A percentile compares a stretch with the other conserved stretches of the same genome.
Conservation (phyloP, 2,113 vertebrate species). For the Vicugna pacos region DNA sequence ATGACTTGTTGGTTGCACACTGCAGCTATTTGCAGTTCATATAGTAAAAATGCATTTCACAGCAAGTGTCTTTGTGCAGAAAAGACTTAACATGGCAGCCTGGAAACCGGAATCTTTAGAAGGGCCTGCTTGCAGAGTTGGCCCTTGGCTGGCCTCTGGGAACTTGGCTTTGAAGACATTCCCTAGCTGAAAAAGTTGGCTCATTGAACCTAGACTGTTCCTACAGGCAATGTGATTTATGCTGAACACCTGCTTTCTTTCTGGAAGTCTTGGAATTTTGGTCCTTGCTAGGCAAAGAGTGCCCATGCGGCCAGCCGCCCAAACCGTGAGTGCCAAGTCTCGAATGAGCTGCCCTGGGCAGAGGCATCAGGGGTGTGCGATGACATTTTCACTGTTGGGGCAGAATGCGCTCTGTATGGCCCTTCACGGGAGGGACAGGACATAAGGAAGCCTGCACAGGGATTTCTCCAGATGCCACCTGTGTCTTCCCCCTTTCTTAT, state of each 20-base stretch:
- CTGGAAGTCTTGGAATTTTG: neutral
- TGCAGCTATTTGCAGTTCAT: neutral
- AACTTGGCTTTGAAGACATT: constrained; percentile 2
- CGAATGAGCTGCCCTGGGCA: neutral
- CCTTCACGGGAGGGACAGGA: neutral
- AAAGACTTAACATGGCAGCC: neutral
- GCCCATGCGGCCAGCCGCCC: neutral
- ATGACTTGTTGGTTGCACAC: neutral
- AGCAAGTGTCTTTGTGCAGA: neutral
- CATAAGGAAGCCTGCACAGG: too few species aligned
- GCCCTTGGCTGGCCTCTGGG: neutral
- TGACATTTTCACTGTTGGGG: neutral
- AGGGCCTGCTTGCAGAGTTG: neutral
- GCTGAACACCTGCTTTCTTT: neutral
- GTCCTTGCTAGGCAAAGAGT: neutral
- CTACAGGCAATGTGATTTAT: neutral
- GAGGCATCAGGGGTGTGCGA: neutral
- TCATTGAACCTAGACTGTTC: neutral
- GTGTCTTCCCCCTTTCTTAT: neutral
- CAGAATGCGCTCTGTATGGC: neutral
- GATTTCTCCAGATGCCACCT: neutral
- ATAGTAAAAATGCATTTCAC: neutral
- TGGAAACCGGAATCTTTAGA: neutral
- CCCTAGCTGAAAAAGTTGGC: neutral
- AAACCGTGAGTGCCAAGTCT: neutral